Conservation (phyloP, 2,797 vertebrate species). For the Menidia menidia region DNA sequence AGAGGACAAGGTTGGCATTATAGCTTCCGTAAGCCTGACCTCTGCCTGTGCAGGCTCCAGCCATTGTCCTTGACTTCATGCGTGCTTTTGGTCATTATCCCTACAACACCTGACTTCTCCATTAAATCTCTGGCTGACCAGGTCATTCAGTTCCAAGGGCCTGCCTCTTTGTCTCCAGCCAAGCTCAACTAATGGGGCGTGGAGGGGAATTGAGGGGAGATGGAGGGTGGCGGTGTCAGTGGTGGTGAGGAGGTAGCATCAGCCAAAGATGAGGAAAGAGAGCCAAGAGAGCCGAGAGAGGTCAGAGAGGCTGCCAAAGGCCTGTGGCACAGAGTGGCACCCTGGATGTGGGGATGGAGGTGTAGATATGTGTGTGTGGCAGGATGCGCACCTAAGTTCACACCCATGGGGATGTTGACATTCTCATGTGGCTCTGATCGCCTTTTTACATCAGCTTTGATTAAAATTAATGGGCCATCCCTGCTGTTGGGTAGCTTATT, state of each 20-base stretch:
- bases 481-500: constrained; percentile 92
- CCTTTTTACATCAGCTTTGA: constrained; percentile 96
- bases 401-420: constrained; percentile 92
- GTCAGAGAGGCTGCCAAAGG: constrained; percentile 68
- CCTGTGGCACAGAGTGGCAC: constrained; percentile 59
- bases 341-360: constrained; percentile 45
- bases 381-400: constrained; percentile 80
- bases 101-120: constrained; percentile 92
- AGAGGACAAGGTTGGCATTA: constrained; percentile 77
- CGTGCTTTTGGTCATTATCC: constrained; percentile 88
- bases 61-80: constrained; percentile 93
- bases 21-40: constrained; percentile 78
- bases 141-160: constrained; percentile 96
- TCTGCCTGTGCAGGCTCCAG: constrained; percentile 81
- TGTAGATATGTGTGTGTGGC: constrained; percentile 43
- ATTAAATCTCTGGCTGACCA: constrained; percentile 97
- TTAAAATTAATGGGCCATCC: constrained; percentile 98
- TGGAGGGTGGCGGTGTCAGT: constrained; percentile 83
- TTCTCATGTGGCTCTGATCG: constrained; percentile 89
- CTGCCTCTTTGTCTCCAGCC: constrained; percentile 94
- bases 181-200: constrained; percentile 95
- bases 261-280: constrained; percentile 77
- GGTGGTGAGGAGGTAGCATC: constrained; percentile 73
- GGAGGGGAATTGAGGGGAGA: constrained; percentile 77
- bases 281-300: constrained; percentile 61